A percentile compares a stretch with the other conserved stretches of the same genome.
phyloP scores from a whole-genome alignment of 2,888 invertebrate species.

The Aplocera efformata region DNA sequence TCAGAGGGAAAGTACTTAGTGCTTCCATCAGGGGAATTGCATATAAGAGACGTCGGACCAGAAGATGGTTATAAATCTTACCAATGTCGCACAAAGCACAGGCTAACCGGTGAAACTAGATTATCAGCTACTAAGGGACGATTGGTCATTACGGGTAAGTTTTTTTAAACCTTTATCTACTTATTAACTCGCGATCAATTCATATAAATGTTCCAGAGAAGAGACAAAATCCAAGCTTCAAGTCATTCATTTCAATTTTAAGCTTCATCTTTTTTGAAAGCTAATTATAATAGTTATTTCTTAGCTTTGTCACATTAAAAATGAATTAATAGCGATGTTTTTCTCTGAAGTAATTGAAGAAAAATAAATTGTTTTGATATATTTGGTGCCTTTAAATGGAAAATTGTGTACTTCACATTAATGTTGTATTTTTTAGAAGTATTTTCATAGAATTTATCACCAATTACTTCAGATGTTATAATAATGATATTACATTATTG shows the following conservation, averaged over 20 bases:
- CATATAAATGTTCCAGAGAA: too few species aligned
- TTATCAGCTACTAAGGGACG: conserved; percentile 96
- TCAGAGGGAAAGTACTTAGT: conserved; percentile 97
- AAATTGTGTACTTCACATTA: too few species aligned
- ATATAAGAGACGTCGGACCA: conserved; percentile 96
- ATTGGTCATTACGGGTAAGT: conserved; percentile 96
- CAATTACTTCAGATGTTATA: conserved; percentile 11
- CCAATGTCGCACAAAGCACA: conserved; percentile 95
- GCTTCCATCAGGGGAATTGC: conserved; percentile 95
- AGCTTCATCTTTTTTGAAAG: conserved; percentile 4
- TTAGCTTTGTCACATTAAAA: background rate
- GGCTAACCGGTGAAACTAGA: conserved; percentile 94
- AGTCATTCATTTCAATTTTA: conserved; percentile 11
- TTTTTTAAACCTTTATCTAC: conserved; percentile 18
- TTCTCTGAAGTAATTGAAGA: conserved; percentile 21
- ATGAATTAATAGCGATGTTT: conserved; percentile 39
- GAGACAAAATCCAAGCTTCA: conserved; percentile 13
- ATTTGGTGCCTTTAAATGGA: too few species aligned
- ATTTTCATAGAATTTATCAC: too few species aligned
- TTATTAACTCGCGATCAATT: conserved; percentile 32
- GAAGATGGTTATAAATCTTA: conserved; percentile 97
- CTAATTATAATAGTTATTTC: conserved; percentile 5
- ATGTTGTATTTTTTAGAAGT: too few species aligned
- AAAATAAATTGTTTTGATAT: background rate
- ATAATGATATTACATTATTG: background rate